A percentile compares a stretch with the other conserved stretches of the same genome.
phyloP scores from a whole-genome alignment of 2,888 invertebrate species.

The Barypeithes pellucidus region DNA sequence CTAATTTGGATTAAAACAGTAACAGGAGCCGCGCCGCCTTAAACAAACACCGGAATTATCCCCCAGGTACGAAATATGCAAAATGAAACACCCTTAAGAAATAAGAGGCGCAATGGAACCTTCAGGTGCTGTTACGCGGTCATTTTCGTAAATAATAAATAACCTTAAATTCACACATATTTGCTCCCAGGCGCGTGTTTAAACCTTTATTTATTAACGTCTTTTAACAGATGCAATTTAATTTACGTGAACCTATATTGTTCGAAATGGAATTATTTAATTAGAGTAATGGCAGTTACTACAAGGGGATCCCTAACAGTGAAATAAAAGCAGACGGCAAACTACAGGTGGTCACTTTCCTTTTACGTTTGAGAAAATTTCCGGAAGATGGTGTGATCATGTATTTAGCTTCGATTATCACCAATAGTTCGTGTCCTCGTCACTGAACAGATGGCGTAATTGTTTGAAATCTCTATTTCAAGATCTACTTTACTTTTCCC shows the following conservation, averaged over 20 bases:
- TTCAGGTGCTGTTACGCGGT: slow-evolving; percentile 51
- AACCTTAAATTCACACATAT: slow-evolving; percentile 57
- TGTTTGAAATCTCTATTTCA: too few species aligned
- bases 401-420: too few species aligned
- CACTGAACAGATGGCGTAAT: too few species aligned
- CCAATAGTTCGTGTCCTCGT: too few species aligned
- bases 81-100: slow-evolving; percentile 54
- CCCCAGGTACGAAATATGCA: slow-evolving; percentile 52
- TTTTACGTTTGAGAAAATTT: too few species aligned
- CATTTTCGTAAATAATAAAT: slow-evolving; percentile 59
- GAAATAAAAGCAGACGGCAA: too few species aligned
- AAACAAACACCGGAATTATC: slow-evolving; percentile 39
- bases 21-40: slow-evolving; percentile 46
- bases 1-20: slow-evolving; percentile 53
- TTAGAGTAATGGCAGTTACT: too few species aligned
- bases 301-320: too few species aligned
- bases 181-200: slow-evolving; percentile 37
- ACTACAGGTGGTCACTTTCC: too few species aligned
- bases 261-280: too few species aligned
- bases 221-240: slow-evolving; percentile 54
- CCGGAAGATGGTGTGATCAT: too few species aligned
- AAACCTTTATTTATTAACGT: slow-evolving; percentile 49
- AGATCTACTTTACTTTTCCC: slow-evolving; percentile 37
- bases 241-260: too few species aligned
- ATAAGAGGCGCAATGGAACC: slow-evolving; percentile 55